These are phyloP conservation scores for Pseudomyrmex gracilis DNA, from an alignment of 1,140 invertebrate genomes.

Conservation along the genomic window DNA sequence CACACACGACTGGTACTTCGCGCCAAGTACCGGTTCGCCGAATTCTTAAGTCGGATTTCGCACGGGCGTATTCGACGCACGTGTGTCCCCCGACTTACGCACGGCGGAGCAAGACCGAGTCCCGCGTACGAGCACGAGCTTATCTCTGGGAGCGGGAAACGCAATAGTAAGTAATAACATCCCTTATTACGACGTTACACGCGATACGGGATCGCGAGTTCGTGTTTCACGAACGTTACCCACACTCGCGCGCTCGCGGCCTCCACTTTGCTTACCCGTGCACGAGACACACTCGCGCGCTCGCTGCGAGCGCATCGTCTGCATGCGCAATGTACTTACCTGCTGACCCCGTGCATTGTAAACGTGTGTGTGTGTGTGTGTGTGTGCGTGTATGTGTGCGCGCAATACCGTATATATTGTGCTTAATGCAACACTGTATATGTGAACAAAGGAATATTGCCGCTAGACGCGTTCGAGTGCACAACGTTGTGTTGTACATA, in stretches of 20 bases:
- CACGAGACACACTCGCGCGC: neutral
- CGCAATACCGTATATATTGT: neutral
- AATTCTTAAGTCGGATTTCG: slow-evolving; percentile 3
- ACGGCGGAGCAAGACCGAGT: slow-evolving; percentile 26
- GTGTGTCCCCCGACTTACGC: slow-evolving; percentile 3
- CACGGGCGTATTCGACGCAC: slow-evolving; percentile 46
- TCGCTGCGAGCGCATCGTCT: neutral
- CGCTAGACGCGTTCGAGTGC: slow-evolving; percentile 45
- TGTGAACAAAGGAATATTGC: slow-evolving; percentile 51
- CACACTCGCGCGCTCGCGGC: slow-evolving; percentile 52
- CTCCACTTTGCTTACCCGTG: slow-evolving; percentile 7
- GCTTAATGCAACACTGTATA: slow-evolving; percentile 51
- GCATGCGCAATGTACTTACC: slow-evolving; percentile 6
- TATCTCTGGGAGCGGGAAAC: slow-evolving; percentile 72
- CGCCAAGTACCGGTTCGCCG: slow-evolving; percentile 8
- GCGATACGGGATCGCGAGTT: slow-evolving; percentile 73
- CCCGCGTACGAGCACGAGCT: slow-evolving; percentile 52
- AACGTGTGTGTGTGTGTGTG: neutral
- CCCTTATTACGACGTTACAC: slow-evolving; percentile 75
- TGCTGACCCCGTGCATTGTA: slow-evolving; percentile 31
- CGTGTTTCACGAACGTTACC: slow-evolving; percentile 72
- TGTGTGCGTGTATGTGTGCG: neutral
- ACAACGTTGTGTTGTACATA: neutral
- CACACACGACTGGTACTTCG: neutral
- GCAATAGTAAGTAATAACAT: slow-evolving; percentile 76